Conservation (phyloP, 2,113 vertebrate genomes). For the Chaetodon trifascialis region DNA sequence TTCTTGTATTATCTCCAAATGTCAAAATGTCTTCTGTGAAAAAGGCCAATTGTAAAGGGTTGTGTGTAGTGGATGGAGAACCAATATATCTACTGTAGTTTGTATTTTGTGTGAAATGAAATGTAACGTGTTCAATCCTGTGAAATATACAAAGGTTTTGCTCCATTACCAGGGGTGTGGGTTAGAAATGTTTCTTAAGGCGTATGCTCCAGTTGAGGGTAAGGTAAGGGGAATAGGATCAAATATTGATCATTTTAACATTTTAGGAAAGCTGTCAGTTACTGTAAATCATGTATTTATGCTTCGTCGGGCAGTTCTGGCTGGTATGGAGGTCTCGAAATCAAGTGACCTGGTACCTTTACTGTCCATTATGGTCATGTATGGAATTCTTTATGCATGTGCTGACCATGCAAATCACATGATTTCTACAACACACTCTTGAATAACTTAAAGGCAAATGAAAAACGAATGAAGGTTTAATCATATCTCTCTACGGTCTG, state of each 20-base stretch:
- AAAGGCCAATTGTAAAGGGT: background rate
- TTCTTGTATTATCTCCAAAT: background rate
- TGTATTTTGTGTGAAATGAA: background rate
- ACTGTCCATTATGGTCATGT: slow-evolving; percentile 15
- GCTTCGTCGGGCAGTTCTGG: background rate
- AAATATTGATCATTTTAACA: too few species aligned
- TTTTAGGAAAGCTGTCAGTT: background rate
- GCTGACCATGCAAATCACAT: slow-evolving; percentile 25
- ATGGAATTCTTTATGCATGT: slow-evolving; percentile 34
- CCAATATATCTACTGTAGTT: background rate
- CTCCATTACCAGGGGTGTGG: background rate
- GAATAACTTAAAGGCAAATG: too few species aligned
- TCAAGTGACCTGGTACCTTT: slow-evolving; percentile 41
- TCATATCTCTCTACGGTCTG: background rate
- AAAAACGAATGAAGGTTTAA: background rate
- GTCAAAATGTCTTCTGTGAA: background rate
- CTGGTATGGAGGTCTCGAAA: background rate
- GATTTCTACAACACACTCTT: background rate
- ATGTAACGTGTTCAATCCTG: background rate
- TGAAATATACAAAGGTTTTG: background rate
- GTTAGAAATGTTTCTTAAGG: background rate
- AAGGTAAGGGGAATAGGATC: background rate
- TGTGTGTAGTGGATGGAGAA: background rate
- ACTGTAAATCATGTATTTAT: background rate
- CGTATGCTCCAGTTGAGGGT: background rate